Evolutionary conservation across 1,140 invertebrate species (phyloP).

Genomic region (Drosophila navojoa): DNA sequence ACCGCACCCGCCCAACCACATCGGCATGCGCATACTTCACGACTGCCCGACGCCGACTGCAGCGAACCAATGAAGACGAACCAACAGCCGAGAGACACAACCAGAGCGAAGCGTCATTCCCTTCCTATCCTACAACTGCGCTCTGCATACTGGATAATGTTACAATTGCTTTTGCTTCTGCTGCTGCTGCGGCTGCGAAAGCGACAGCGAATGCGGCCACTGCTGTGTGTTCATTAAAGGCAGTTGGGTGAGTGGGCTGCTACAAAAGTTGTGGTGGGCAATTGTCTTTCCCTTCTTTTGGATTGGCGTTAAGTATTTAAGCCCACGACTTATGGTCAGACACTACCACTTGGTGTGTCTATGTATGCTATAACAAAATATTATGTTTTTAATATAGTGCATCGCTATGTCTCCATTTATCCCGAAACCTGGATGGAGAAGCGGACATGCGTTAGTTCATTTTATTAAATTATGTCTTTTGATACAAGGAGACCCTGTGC

Average conservation of each 20-base stretch:
- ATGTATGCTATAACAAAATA: not conserved
- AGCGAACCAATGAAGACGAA: slow-evolving; percentile 69
- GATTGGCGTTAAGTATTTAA: slow-evolving; percentile 37
- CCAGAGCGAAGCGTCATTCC: slow-evolving; percentile 25
- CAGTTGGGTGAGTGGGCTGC: not conserved
- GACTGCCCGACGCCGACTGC: slow-evolving; percentile 41
- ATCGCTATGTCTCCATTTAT: not conserved
- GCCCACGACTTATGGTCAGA: slow-evolving; percentile 10
- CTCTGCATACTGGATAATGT: slow-evolving; percentile 11
- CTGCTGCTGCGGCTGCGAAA: not conserved
- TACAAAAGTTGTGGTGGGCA: slow-evolving; percentile 9
- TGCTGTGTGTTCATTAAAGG: not conserved
- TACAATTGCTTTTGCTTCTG: not conserved
- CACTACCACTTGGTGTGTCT: not conserved
- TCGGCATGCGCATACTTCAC: slow-evolving; percentile 44
- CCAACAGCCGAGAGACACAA: slow-evolving; percentile 41
- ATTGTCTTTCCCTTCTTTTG: slow-evolving; percentile 9
- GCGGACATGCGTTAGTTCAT: too few species aligned
- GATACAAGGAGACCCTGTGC: not conserved
- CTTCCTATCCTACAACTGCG: slow-evolving; percentile 24
- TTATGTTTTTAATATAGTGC: not conserved
- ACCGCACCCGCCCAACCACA: slow-evolving; percentile 62
- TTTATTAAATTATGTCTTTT: too few species aligned
- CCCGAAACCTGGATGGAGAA: not conserved
- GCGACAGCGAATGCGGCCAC: not conserved